Evolutionary conservation across 2,797 vertebrate genomes (phyloP), one percentile per base, ranked within the genome.

Genomic region (Liasis olivaceus): DNA sequence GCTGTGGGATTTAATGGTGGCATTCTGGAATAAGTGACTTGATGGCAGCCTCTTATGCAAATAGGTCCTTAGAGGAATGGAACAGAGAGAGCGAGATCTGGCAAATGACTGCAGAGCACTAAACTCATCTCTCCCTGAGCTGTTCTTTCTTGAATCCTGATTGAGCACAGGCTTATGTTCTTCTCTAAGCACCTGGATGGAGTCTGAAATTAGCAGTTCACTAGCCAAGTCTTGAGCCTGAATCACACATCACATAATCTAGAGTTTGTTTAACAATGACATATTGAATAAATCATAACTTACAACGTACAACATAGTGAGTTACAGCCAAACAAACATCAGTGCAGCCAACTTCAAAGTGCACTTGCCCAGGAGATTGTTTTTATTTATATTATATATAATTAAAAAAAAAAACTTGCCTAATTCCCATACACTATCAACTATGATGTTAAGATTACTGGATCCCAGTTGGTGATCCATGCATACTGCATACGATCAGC

Each of bases 11-110:
- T 85, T 47, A 66, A 60, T 86, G 36, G 26, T 56, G 59, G 26
- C 47, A n/a, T 72, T 85, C 77, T 85, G 77, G 54, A 89, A 31
- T 89, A 69, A 92, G 62, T 92, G 17, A 28, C 42, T 89, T 92
- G 24, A 89, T 31, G 85, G 81, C 88, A 58, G 54, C 62, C 62
- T 89, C n/a, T 92, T 92, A 69, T 58, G 87, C 62, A 96, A 54
- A 89, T 63, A 36, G 56, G 90, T 93, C 66, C 20, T 15, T 31
- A 93, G 24, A 92, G 92, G 0, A 11, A n/a, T 17, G 20, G 89
- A 7, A 28, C 42, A 94, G 92, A 24, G 94, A 0, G 0, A 24
- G 91, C 42, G 88, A 91, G 87, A 93, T 95, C 92, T 64, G 86
- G 91, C 94, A 91, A 42, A 20, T 0, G 54, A 7, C n/a, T 92